Percentiles rank a stretch among this genome's conserved stretches.
Conservation (phyloP, 2,113 vertebrate species). For the Cynoglossus semilaevis region DNA sequence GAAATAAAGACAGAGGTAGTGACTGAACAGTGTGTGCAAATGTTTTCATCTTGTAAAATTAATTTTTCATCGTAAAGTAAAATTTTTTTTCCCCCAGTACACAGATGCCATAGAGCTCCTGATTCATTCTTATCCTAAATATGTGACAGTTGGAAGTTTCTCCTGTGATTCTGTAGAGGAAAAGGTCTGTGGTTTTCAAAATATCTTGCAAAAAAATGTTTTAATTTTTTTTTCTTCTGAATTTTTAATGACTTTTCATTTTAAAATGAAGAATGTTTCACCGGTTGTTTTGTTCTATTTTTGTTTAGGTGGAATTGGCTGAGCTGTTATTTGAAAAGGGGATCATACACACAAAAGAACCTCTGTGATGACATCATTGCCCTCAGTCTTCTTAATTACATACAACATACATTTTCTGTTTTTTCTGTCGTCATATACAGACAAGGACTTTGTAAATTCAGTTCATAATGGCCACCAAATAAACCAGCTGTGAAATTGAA, state of each 20-base stretch:
- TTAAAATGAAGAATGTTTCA: not conserved
- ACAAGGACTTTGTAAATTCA: not conserved
- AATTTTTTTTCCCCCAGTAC: conserved; percentile 74
- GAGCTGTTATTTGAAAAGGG: conserved; percentile 75
- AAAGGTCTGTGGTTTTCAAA: conserved; percentile 71
- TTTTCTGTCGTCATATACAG: no score
- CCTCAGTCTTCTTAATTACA: conserved; percentile 21
- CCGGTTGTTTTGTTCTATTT: not conserved
- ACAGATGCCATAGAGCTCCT: conserved; percentile 88
- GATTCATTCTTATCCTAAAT: conserved; percentile 88
- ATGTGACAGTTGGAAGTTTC: conserved; percentile 79
- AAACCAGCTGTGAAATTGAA: not conserved
- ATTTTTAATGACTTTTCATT: not conserved
- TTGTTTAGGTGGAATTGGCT: conserved; percentile 68
- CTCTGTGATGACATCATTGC: conserved; percentile 29
- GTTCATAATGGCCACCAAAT: conserved; percentile 6
- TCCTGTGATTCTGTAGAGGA: conserved; percentile 83
- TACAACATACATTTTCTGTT: no score
- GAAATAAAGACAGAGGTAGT: conserved; percentile 84
- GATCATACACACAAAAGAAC: conserved; percentile 68
- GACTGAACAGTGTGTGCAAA: not conserved
- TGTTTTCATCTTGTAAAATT: no score
- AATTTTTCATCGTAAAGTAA: no score
- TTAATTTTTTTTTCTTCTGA: no score
- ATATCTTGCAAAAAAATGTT: no score